Evolutionary conservation across 2,888 invertebrate species (phyloP), one percentile per base, ranked within the genome.

Genomic region (Acleris sparsana): DNA sequence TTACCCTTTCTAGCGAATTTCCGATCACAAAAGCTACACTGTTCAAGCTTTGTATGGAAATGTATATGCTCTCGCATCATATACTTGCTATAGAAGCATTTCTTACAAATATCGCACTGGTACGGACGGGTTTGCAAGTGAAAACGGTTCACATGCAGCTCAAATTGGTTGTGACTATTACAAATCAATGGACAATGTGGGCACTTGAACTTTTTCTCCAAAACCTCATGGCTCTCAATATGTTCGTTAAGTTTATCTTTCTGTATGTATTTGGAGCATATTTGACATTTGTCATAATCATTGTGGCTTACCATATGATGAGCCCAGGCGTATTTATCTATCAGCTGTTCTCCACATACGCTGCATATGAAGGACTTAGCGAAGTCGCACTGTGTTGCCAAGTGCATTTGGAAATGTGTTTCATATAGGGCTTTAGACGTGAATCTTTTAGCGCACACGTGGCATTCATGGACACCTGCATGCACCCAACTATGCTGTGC

Each of bases 71-170:
- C 67, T 3, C 61, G 70, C 53, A 75, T 58, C n/a, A 69, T 67
- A 25, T 72, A 70, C 48, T 71, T 73, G 0, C 75, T 71, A 18
- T 71, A 73, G 53, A 73, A 75, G 0, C 71, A 33, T 51, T 73
- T 75, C 1, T 64, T 67, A 56, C 75, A 75, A 22, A 68, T 65
- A 53, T 68, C 62, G 48, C 75, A 75, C 51, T 71, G 63, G 39
- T 73, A 75, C 1, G 75, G 75, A 16, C 73, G 72, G 9, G 67
- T 63, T 67, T 73, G 70, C 17, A 72, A 63, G 66, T 75, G 75
- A 29, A 70, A 73, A 53, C 73, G 70, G 44, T 75, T 75, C 0
- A 73, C 68, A 18, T 75, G 75, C 0, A 72, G 57, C 57, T 75
- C 75, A 1, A 70, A 60, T 51, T 72, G 71, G 1, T 64, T 72